Evolutionary conservation across 2,888 invertebrate genomes (phyloP), one percentile per base, ranked within the genome.

Genomic region (Ormyrus nitidulus): DNA sequence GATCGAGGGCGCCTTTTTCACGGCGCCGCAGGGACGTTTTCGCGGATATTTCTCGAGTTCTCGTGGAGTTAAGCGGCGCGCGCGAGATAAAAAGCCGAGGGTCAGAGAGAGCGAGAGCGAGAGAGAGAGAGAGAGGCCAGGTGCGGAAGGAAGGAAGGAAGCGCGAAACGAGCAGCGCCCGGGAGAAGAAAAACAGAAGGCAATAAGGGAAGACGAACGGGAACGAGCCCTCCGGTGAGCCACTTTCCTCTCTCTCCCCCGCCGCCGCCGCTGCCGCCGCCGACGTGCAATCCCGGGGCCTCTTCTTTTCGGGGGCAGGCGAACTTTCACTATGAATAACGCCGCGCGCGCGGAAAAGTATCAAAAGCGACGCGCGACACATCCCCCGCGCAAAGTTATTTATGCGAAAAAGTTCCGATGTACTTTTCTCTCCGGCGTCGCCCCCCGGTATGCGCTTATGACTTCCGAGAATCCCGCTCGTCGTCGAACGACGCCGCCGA

Each of bases 201-300:
- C 75, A 75, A 78, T 73, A 78, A 78, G 78, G 59, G 73, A 74
- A 74, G 79, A 77, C 77, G 70, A 44, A 77, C 77, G 77, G 34
- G 13, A 11, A 44, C 34, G 11, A 11, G 34, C 49, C 11, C 51
- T 13, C 51, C 8, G 5, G 46, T 19, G 49, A 59, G 6, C 51
- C 19, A 19, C n/a, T 46, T 13, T 7, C 48, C n/a, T 64, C n/a
- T 64, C n/a, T 48, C 11, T 48, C 11, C 9, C 48, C 7, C 7
- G n/a, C n/a, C 44, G 9, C 19, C n/a, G 8, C n/a, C 11, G 48
- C 13, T 51, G 19, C 51, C 9, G 1, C 51, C n/a, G 46, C 7
- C 11, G 49, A 56, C 2, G 69, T 48, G 61, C 59, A 61, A 68
- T 68, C 76, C 62, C 10, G 51, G 58, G 9, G 34, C 61, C 34